Evolutionary conservation across 1,140 invertebrate species (phyloP).

Genomic region (Drosophila watanabei): DNA sequence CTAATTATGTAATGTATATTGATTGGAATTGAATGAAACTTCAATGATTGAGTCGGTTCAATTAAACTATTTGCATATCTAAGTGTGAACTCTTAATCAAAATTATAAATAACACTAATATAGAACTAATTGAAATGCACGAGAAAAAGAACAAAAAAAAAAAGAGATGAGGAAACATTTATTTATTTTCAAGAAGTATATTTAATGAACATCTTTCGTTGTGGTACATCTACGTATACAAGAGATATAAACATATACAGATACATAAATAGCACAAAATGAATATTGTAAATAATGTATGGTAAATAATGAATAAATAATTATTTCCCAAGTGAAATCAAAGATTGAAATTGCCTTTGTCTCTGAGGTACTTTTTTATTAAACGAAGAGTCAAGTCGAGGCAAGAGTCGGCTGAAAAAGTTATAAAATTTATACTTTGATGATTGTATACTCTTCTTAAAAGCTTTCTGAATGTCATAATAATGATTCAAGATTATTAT

Average conservation of each 20-base stretch:
- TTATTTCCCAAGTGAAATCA: constrained; percentile 46
- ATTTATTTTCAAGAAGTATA: constrained; percentile 61
- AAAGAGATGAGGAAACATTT: constrained; percentile 25
- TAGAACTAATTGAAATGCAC: constrained; percentile 21
- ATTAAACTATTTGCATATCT: constrained; percentile 74
- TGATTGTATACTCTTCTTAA: neutral
- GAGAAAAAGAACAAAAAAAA: constrained; percentile 17
- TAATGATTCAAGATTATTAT: neutral
- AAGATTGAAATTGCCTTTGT: neutral
- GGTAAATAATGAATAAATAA: constrained; percentile 55
- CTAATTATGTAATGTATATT: constrained; percentile 47
- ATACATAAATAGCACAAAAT: constrained; percentile 62
- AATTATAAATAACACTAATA: constrained; percentile 48
- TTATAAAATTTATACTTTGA: rapidly evolving
- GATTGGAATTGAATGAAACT: constrained; percentile 41
- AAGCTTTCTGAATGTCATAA: rapidly evolving
- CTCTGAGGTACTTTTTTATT: neutral
- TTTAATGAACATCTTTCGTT: constrained; percentile 29
- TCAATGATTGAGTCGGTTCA: constrained; percentile 30
- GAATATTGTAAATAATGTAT: constrained; percentile 77
- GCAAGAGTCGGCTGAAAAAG: neutral
- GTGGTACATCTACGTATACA: constrained; percentile 48
- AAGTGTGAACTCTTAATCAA: constrained; percentile 71
- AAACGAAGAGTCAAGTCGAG: neutral
- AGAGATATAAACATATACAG: constrained; percentile 43